A percentile compares a stretch with the other conserved stretches of the same genome.
Conservation (phyloP, 2,113 vertebrate species). For the Malaclemys terrapin region DNA sequence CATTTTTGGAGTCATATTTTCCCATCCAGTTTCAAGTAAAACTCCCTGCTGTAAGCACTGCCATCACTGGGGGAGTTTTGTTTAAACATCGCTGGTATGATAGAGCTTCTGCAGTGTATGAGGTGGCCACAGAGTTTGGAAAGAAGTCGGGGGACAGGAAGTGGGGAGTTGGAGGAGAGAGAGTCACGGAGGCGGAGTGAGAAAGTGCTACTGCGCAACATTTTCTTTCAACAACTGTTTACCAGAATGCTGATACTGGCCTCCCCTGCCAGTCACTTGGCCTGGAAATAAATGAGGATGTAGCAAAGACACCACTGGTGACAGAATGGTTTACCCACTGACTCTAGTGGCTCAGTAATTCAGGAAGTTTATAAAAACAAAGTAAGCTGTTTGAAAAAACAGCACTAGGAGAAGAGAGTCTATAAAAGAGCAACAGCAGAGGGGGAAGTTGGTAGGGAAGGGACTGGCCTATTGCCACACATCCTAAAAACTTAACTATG, state of each 20-base stretch:
- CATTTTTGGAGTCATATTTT: not conserved
- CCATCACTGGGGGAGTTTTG: too few species aligned
- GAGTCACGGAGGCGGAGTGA: not conserved
- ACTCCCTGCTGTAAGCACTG: not conserved
- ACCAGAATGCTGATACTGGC: not conserved
- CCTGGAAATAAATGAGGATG: not conserved
- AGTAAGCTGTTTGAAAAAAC: not conserved
- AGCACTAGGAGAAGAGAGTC: not conserved
- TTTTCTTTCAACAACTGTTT: not conserved
- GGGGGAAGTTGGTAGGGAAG: not conserved
- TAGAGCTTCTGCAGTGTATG: not conserved
- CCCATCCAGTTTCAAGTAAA: not conserved
- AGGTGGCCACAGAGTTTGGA: not conserved
- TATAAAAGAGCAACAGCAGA: not conserved
- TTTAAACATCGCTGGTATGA: not conserved
- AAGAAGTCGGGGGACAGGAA: not conserved
- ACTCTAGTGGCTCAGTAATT: not conserved
- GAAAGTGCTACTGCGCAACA: not conserved
- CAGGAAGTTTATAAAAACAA: not conserved
- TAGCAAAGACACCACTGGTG: not conserved
- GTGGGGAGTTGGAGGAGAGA: not conserved
- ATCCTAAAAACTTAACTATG: not conserved
- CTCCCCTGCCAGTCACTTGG: not conserved
- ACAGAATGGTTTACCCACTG: not conserved
- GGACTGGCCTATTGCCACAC: not conserved